Conservation (phyloP, 2,797 vertebrate genomes). For the Gouania willdenowi region DNA sequence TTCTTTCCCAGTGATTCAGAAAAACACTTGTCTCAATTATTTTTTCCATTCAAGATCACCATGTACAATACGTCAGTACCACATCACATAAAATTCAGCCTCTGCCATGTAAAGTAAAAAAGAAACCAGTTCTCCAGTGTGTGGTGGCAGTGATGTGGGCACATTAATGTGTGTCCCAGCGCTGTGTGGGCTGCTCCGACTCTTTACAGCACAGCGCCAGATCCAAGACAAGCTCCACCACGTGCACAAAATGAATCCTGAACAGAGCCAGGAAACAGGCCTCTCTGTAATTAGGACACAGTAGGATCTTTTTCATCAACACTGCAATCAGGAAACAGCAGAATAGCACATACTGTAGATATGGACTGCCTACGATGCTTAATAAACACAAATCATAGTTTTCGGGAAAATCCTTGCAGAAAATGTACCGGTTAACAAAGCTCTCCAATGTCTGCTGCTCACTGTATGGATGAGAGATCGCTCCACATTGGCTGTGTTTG, state of each 20-base stretch:
- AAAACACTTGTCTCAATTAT: no score
- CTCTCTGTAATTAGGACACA: conserved; percentile 24
- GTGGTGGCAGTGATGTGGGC: conserved; percentile 11
- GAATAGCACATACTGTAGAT: not conserved
- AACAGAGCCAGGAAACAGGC: conserved; percentile 27
- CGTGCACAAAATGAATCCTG: conserved; percentile 1
- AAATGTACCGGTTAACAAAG: not conserved
- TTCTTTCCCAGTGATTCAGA: no score
- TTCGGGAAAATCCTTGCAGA: no score
- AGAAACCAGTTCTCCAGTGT: conserved; percentile 24
- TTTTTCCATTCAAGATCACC: no score
- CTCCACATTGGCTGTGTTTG: conserved; percentile 39
- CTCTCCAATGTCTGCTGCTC: conserved; percentile 14
- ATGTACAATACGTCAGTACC: no score
- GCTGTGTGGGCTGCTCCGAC: conserved; percentile 23
- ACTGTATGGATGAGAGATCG: conserved; percentile 19
- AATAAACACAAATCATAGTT: no score
- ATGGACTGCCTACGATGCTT: no score
- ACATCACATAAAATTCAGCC: conserved; percentile 24
- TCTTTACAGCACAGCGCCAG: conserved; percentile 19
- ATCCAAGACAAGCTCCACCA: conserved; percentile 12
- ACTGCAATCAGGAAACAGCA: conserved; percentile 26
- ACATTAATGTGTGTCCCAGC: conserved; percentile 6
- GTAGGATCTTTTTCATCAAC: conserved; percentile 3
- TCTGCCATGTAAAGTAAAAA: conserved; percentile 24